phyloP scores from a whole-genome alignment of 2,888 invertebrate species.

The Podabrus alpinus region DNA sequence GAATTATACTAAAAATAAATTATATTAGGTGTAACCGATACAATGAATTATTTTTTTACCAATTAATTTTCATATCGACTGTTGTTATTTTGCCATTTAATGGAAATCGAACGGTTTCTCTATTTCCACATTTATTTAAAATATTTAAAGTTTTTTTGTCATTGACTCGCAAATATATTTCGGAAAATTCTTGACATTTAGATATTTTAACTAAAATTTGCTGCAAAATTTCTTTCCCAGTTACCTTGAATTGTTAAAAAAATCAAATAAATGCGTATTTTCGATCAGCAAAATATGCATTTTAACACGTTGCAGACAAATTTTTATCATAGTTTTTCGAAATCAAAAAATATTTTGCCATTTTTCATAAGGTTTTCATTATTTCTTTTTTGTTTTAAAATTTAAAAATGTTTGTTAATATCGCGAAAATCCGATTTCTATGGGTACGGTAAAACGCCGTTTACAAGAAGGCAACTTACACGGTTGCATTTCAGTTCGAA shows the following conservation, averaged over 20 bases:
- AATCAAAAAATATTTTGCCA: too few species aligned
- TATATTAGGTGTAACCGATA: neutral
- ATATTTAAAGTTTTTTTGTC: slow-evolving; percentile 72
- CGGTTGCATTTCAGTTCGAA: too few species aligned
- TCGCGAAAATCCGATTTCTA: too few species aligned
- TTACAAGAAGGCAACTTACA: too few species aligned
- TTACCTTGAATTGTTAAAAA: slow-evolving; percentile 56
- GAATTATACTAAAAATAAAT: slow-evolving; percentile 64
- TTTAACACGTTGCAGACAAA: too few species aligned
- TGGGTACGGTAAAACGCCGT: too few species aligned
- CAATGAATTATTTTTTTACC: slow-evolving; percentile 56
- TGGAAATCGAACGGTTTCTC: slow-evolving; percentile 67
- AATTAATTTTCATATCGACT: slow-evolving; percentile 76
- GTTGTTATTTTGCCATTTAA: slow-evolving; percentile 72
- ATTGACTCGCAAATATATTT: slow-evolving; percentile 68
- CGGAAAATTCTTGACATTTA: slow-evolving; percentile 69
- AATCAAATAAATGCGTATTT: neutral
- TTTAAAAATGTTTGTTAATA: too few species aligned
- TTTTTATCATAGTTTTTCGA: too few species aligned
- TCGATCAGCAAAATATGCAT: too few species aligned
- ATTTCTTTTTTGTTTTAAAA: too few species aligned
- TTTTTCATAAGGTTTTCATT: too few species aligned
- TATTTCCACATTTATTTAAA: slow-evolving; percentile 66
- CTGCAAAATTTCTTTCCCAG: slow-evolving; percentile 62
- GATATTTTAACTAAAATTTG: slow-evolving; percentile 62